These are phyloP conservation scores for Ditylenchus dipsaci DNA, from an alignment of 1,140 invertebrate genomes.

Conservation along the genomic window DNA sequence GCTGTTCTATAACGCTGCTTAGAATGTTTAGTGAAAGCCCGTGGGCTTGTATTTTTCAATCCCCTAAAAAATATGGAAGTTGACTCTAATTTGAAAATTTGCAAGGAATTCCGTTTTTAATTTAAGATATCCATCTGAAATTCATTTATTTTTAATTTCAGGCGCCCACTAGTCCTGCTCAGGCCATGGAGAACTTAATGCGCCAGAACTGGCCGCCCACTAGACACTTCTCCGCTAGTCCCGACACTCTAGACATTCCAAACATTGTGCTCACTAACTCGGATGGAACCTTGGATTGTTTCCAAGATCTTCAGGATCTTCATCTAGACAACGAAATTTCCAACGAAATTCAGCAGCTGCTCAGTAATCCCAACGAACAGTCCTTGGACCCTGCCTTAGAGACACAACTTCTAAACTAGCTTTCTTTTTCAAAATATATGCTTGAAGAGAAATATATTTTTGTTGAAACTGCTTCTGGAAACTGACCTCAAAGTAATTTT, in stretches of 20 bases:
- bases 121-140: too few relatives aligned
- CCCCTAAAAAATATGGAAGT: too few relatives aligned
- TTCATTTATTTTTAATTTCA: slow-evolving; percentile 17
- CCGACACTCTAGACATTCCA: slow-evolving; percentile 40
- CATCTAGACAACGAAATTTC: slow-evolving; percentile 40
- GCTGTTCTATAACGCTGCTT: too few relatives aligned
- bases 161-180: slow-evolving; percentile 36
- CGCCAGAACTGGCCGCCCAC: slow-evolving; percentile 39
- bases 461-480: neutral
- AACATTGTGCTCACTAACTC: slow-evolving; percentile 44
- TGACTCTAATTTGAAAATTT: too few relatives aligned
- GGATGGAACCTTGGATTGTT: slow-evolving; percentile 39
- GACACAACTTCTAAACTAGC: slow-evolving; percentile 39
- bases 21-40: too few relatives aligned
- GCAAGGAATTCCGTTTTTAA: too few relatives aligned
- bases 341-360: slow-evolving; percentile 37
- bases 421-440: neutral
- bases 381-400: slow-evolving; percentile 32
- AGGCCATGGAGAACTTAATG: neutral
- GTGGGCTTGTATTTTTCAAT: too few relatives aligned
- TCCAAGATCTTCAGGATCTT: slow-evolving; percentile 33
- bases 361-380: slow-evolving; percentile 34
- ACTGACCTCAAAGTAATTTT: neutral
- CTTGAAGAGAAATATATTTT: neutral
- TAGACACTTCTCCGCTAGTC: slow-evolving; percentile 45